Evolutionary conservation across 1,140 invertebrate genomes (phyloP), one percentile per base, ranked within the genome.

Genomic region (Papilio xuthus): DNA sequence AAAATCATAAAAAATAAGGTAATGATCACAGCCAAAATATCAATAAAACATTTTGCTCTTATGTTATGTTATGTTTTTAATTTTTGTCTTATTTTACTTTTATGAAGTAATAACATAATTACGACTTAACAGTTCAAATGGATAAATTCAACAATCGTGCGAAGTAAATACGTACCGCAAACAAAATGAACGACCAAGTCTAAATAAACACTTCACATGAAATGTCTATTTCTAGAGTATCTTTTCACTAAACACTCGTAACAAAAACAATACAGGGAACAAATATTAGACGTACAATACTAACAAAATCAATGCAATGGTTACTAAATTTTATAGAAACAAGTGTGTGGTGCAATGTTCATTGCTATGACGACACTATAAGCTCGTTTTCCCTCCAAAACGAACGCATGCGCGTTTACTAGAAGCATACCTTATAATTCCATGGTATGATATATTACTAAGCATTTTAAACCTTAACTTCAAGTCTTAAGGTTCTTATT

Each of bases 301-400:
- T 32, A 13, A 69, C 32, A 1, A 69, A 32, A 69, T 32, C 32
- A 32, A 37, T 41, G n/a, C 0, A 20, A 37, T 41, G 7, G 32
- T 18, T 70, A 41, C 42, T 70, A n/a, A 70, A 71, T 71, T 71
- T 71, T 41, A 20, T 28, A 50, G 50, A 37, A 50, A 67, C 79
- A 79, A 81, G 78, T 77, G 78, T 77, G 78, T 71, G 42, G 76
- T 81, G 77, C 78, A 83, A 53, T 79, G 78, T 50, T 77, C 80
- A 86, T 90, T 80, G 83, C 86, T 79, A 91, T 91, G 87, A 84
- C 85, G 84, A 93, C 88, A 86, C 83, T 86, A 86, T 89, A 86
- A 83, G 85, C 83, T 79, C 74, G 82, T 83, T 87, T 93, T 93
- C 92, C 90, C 92, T 93, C 92, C 92, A 92, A 92, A 91, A 91